Conservation (phyloP, 2,888 invertebrate genomes). For the Agrochola circellaris region DNA sequence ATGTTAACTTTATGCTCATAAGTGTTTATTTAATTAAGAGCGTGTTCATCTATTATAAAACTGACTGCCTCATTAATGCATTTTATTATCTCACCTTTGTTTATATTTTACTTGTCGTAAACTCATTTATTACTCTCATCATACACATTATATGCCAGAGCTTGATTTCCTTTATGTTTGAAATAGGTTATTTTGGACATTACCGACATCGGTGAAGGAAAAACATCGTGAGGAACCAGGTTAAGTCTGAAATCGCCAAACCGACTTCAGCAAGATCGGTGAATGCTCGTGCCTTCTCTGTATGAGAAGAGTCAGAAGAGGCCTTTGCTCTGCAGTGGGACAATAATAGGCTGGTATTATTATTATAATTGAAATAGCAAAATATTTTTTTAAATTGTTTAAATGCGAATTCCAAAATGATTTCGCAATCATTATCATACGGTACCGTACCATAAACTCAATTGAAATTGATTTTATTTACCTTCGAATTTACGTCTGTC, state of each 20-base stretch:
- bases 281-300: too few species aligned
- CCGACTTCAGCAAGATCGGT: too few species aligned
- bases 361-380: too few species aligned
- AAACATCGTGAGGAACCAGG: too few species aligned
- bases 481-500: conserved; percentile 35
- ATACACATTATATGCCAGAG: conserved; percentile 6
- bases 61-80: conserved; percentile 48
- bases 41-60: conserved; percentile 43
- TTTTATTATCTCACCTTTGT: conserved; percentile 55
- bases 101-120: conserved; percentile 35
- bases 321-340: too few species aligned
- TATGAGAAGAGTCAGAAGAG: too few species aligned
- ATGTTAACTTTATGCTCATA: conserved; percentile 26
- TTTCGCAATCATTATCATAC: conserved; percentile 15
- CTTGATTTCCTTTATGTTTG: neutral
- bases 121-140: conserved; percentile 36
- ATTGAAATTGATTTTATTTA: conserved; percentile 50
- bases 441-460: conserved; percentile 19
- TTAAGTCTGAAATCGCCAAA: too few species aligned
- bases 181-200: neutral
- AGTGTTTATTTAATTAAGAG: conserved; percentile 57
- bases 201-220: too few species aligned
- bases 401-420: neutral
- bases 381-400: too few species aligned
- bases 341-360: too few species aligned